Percentiles rank a stretch among this genome's conserved stretches.
Conservation (phyloP, 2,113 vertebrate genomes). For the Gasterosteus nipponicus region DNA sequence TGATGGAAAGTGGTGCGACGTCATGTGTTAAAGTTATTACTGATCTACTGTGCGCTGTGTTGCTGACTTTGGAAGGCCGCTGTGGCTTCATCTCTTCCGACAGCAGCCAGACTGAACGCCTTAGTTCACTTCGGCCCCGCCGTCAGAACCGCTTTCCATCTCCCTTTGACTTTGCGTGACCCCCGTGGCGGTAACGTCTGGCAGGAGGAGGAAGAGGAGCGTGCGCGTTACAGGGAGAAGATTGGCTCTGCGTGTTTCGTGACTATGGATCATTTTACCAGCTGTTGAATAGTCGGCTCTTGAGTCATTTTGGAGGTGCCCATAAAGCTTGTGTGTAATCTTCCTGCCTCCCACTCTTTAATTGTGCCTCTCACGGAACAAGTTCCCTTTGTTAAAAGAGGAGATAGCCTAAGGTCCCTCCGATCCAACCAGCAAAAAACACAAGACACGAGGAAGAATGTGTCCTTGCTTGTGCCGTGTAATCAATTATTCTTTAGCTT, state of each 20-base stretch:
- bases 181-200: constrained; percentile 24
- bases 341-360: constrained; percentile 72
- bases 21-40: constrained; percentile 84
- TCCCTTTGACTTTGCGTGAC: constrained; percentile 48
- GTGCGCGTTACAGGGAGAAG: constrained; percentile 10
- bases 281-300: constrained; percentile 72
- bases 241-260: constrained; percentile 59
- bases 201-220: constrained; percentile 12
- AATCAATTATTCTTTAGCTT: background rate
- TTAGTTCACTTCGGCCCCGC: constrained; percentile 56
- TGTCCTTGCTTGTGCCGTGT: background rate
- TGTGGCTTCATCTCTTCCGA: constrained; percentile 79
- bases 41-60: constrained; percentile 76
- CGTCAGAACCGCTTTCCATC: constrained; percentile 67
- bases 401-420: constrained; percentile 53
- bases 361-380: constrained; percentile 74
- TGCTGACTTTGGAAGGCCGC: constrained; percentile 62
- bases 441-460: constrained; percentile 5
- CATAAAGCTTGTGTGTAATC: constrained; percentile 78
- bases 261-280: constrained; percentile 73
- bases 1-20: constrained; percentile 81
- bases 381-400: constrained; percentile 68
- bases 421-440: constrained; percentile 23
- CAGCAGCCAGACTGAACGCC: constrained; percentile 60
- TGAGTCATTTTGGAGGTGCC: constrained; percentile 79